Percentiles rank a stretch among this genome's conserved stretches.
These are phyloP conservation scores for Agrenia bidenticulata DNA, from an alignment of 2,888 invertebrate genomes.

Conservation along the genomic window DNA sequence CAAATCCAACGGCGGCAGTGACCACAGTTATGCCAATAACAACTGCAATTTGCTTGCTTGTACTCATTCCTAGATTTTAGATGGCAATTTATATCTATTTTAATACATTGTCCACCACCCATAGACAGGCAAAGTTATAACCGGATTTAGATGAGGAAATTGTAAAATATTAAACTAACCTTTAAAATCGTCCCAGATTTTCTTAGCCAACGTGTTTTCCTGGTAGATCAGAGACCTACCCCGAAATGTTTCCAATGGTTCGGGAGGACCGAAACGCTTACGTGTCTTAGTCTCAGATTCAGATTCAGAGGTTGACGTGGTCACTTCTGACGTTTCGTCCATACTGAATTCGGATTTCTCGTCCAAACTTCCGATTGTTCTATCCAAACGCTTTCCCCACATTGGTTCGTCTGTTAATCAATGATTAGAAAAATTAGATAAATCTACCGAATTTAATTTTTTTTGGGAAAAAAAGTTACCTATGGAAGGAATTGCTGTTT, in stretches of 20 bases:
- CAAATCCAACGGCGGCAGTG: constrained; percentile 32
- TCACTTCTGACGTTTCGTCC: not conserved
- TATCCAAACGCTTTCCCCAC: not conserved
- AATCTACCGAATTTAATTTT: no score
- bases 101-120: no score
- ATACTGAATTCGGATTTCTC: not conserved
- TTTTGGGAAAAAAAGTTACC: no score
- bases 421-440: not conserved
- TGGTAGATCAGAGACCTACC: not conserved
- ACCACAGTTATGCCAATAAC: constrained; percentile 31
- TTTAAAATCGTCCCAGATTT: not conserved
- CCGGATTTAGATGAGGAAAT: no score
- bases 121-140: no score
- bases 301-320: no score
- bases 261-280: no score
- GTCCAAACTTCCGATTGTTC: not conserved
- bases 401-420: not conserved
- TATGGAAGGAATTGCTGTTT: not conserved
- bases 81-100: no score
- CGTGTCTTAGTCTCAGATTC: no score
- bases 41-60: constrained; percentile 34
- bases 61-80: constrained; percentile 25
- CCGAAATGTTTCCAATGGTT: no score
- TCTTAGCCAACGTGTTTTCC: not conserved
- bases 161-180: constrained; percentile 8